phyloP scores from a whole-genome alignment of 64 coral and sea anemone genomes.

The Stichodactyla mertensii region DNA sequence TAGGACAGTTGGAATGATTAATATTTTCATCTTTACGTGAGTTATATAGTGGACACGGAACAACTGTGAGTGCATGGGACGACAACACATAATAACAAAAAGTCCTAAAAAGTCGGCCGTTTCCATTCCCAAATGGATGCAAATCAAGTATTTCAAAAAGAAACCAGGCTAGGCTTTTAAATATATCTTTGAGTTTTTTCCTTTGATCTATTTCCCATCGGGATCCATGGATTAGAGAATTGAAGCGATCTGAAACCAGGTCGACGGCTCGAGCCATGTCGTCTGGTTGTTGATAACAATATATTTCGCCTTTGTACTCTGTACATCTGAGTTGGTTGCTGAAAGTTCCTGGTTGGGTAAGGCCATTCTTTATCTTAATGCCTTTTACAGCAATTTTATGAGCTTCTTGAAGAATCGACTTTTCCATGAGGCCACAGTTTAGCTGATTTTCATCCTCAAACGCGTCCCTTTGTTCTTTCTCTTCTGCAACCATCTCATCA shows the following conservation, averaged over 20 bases:
- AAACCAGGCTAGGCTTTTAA: constrained; percentile 52
- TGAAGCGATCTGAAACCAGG: not conserved
- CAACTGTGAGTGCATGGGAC: constrained; percentile 2
- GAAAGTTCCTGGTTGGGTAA: constrained; percentile 14
- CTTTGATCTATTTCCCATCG: not conserved
- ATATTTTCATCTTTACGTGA: constrained; percentile 13
- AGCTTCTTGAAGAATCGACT: not conserved
- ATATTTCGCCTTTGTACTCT: not conserved
- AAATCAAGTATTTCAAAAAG: constrained; percentile 81
- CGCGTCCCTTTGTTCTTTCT: not conserved
- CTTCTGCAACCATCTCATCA: not conserved
- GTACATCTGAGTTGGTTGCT: constrained; percentile 8
- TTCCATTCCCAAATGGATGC: constrained; percentile 81
- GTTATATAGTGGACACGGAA: constrained; percentile 59
- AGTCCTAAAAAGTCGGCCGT: constrained; percentile 68
- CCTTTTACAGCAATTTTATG: constrained; percentile 10
- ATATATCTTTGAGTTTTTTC: not conserved
- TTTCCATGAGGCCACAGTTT: constrained; percentile 27
- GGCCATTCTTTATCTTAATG: not conserved
- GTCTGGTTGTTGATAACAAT: constrained; percentile 22
- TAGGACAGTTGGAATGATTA: not conserved
- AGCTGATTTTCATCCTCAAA: not conserved
- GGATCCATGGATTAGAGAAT: not conserved
- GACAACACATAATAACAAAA: constrained; percentile 57
- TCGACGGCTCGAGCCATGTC: not conserved